Evolutionary conservation across 2,797 vertebrate species (phyloP), one percentile per base, ranked within the genome.

Genomic region (Chaunax sp.): DNA sequence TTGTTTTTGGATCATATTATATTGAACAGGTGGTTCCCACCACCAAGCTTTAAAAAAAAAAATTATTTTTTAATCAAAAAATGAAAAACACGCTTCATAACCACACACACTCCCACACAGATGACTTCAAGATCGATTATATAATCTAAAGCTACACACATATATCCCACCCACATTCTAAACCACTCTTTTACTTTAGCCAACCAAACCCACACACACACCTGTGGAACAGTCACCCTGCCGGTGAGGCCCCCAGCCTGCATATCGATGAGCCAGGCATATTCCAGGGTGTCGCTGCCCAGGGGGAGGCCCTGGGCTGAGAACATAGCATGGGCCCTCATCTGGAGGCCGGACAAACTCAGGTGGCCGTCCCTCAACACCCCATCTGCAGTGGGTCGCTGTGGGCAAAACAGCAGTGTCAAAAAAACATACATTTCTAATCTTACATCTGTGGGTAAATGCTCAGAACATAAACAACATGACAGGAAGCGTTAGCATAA

Each of bases 261-360:
- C 69, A 99, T 91, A 69, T 99, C 98, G 46, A 99, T 98, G 50
- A 99, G 92, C 98, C 98, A 99, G 0, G 97, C 97, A 1, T 99
- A 99, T 79, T 99, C 98, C 69, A 99, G 83, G 0, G 96, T 96
- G 73, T 98, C 96, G 6, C 91, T 96, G 45, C 96, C 97, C 28
- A 95, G 77, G 16, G 96, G 95, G 49, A 99, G 89, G 12, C 97
- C 97, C 87, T 99, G 96, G 0, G 95, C 95, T 0, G 98, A 99
- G 80, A 99, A 99, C 98, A 99, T 98, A 41, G 98, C 98, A 0
- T 99, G 97, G 22, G 98, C 98, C 8, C 98, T 94, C 90, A 99
- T 92, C 93, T 99, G 98, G 73, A 99, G 92, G 23, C 98, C 97
- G 0, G 97, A 97, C 68, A 99, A 92, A 83, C 92, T 98, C 72